Percentiles rank a stretch among this genome's conserved stretches.
phyloP scores from a whole-genome alignment of 2,797 vertebrate genomes.

The Limosa lapponica region DNA sequence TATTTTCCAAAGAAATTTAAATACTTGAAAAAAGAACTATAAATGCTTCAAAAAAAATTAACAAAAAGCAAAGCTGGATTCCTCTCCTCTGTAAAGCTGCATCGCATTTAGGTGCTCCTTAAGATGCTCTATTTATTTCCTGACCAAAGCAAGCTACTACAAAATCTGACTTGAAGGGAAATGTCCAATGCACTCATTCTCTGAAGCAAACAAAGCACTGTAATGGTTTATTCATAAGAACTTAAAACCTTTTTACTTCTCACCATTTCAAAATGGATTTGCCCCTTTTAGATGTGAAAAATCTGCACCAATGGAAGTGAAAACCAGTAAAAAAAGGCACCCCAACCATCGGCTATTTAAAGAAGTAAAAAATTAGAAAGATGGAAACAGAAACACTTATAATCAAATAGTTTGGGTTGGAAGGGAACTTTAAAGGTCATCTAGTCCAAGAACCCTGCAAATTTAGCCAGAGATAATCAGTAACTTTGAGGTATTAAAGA shows the following conservation, averaged over 20 bases:
- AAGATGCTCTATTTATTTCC: constrained; percentile 49
- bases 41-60: background rate
- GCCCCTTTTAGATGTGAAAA: background rate
- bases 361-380: background rate
- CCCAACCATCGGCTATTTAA: background rate
- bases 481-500: background rate
- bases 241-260: constrained; percentile 47
- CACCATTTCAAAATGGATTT: constrained; percentile 65
- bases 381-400: background rate
- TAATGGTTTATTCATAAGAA: constrained; percentile 74
- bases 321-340: background rate
- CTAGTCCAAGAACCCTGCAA: no score
- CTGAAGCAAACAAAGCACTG: constrained; percentile 54
- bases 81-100: background rate
- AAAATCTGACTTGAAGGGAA: constrained; percentile 58
- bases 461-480: background rate
- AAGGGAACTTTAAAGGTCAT: background rate
- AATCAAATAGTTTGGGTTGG: background rate
- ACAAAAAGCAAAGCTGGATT: background rate
- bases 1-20: background rate
- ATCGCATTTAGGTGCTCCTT: constrained; percentile 11
- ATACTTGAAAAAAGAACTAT: background rate
- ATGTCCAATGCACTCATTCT: constrained; percentile 36
- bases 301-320: background rate
- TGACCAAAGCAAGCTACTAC: constrained; percentile 17